A percentile compares a stretch with the other conserved stretches of the same genome.
Conservation (phyloP, 2,113 vertebrate genomes). For the Sminthopsis crassicaudata region DNA sequence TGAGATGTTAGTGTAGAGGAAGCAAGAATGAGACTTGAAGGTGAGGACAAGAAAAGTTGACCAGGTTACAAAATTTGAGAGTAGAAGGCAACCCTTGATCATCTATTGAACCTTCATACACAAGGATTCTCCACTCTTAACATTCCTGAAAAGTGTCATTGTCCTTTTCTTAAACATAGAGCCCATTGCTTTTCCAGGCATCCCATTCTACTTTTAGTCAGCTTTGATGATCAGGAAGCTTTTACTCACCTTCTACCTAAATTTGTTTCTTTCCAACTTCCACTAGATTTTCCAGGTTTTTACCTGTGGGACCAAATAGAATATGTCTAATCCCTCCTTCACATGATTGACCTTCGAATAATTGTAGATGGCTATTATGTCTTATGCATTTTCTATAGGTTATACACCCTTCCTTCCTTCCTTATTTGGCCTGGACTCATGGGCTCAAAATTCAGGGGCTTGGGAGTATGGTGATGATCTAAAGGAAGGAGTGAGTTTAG, state of each 20-base stretch:
- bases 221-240: not conserved
- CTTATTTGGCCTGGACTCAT: not conserved
- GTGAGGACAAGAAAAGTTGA: not conserved
- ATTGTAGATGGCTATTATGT: not conserved
- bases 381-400: not conserved
- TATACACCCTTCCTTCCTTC: not conserved
- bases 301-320: not conserved
- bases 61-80: not conserved
- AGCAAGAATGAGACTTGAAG: not conserved
- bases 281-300: not conserved
- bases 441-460: not conserved
- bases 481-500: not conserved
- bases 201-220: not conserved
- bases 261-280: not conserved
- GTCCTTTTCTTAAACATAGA: not conserved
- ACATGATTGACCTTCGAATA: not conserved
- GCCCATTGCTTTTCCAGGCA: not conserved
- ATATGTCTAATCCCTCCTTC: not conserved
- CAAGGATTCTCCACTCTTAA: not conserved
- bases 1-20: not conserved
- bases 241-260: not conserved
- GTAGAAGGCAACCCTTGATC: not conserved
- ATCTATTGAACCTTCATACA: not conserved
- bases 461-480: not conserved
- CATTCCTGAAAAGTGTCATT: not conserved